phyloP scores from a whole-genome alignment of 2,888 invertebrate species.

The Alentia gelatinosa region DNA sequence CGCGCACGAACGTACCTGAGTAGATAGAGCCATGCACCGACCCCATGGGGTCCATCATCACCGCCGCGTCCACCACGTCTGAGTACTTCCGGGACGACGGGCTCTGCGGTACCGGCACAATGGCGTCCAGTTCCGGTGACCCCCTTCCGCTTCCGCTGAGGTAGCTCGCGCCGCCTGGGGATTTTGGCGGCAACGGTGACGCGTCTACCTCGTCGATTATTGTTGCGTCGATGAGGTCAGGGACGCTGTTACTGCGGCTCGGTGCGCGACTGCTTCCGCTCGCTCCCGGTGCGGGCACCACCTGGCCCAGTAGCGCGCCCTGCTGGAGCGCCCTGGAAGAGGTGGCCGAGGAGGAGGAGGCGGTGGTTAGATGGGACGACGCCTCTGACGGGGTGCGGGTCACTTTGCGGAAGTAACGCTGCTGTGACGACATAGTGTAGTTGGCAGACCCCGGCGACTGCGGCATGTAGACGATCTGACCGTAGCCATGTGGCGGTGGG shows the following conservation, averaged over 20 bases:
- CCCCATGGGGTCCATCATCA: not conserved
- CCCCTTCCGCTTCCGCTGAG: not conserved
- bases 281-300: not conserved
- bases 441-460: not conserved
- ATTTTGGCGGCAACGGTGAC: not conserved
- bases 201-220: not conserved
- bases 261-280: not conserved
- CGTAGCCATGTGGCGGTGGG: not conserved
- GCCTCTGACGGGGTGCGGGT: not conserved
- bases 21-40: not conserved
- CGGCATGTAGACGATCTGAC: constrained; percentile 45
- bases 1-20: constrained; percentile 18
- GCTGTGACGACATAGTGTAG: not conserved
- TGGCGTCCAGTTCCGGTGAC: not conserved
- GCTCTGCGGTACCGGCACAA: not conserved
- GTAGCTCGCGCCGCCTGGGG: not conserved
- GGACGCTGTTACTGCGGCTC: constrained; percentile 48
- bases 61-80: not conserved
- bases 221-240: constrained; percentile 34
- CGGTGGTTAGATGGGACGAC: not conserved
- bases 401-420: constrained; percentile 5
- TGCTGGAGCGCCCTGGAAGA: not conserved
- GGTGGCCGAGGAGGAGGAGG: not conserved
- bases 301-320: not conserved
- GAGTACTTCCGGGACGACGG: not conserved